These are phyloP conservation scores for Bagarius yarrelli DNA, from an alignment of 2,113 vertebrate species.

Conservation along the genomic window DNA sequence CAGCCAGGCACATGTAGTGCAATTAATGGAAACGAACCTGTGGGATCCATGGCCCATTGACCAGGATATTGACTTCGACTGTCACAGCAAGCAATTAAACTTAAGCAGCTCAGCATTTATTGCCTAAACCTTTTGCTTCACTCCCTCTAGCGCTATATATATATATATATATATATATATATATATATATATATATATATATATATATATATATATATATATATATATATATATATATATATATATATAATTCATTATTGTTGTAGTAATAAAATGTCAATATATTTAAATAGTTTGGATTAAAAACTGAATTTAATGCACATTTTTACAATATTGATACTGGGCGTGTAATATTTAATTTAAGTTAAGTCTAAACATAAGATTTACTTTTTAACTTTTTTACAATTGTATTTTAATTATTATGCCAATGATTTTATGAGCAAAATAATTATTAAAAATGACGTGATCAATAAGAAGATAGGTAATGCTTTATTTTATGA, in stretches of 20 bases:
- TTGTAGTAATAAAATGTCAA: too few species aligned
- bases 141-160: slow-evolving; percentile 20
- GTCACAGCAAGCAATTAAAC: slow-evolving; percentile 76
- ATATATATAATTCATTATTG: too few species aligned
- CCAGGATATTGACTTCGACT: slow-evolving; percentile 75
- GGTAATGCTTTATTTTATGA: not conserved
- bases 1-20: slow-evolving; percentile 68
- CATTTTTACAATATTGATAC: not conserved
- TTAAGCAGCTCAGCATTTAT: slow-evolving; percentile 65
- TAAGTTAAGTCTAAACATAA: not conserved
- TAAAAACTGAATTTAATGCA: not conserved
- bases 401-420: not conserved
- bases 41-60: slow-evolving; percentile 71
- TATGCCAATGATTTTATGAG: not conserved
- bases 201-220: too few species aligned
- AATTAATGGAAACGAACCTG: slow-evolving; percentile 77
- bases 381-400: not conserved
- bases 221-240: too few species aligned
- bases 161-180: too few species aligned
- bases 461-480: not conserved
- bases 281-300: not conserved
- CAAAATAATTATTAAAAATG: not conserved
- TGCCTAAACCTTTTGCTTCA: slow-evolving; percentile 39
- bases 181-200: too few species aligned
- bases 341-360: not conserved